Evolutionary conservation across 2,888 invertebrate species (phyloP), one percentile per base, ranked within the genome.

Genomic region (Cosmia pyralina): DNA sequence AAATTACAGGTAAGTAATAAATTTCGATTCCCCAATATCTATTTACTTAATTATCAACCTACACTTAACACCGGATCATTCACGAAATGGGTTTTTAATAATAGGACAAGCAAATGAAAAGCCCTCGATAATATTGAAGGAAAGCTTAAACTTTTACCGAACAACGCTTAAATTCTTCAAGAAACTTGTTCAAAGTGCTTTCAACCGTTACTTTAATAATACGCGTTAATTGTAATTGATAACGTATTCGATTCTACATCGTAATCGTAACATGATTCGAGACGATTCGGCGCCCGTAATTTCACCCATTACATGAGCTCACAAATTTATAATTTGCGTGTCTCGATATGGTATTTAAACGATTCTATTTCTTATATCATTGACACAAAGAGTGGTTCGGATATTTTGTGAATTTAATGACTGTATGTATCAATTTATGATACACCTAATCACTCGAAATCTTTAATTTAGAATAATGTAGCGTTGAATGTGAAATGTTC

Each of bases 221-320:
- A 91, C 90, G 88, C 90, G 90, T 92, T 93, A 92, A 94, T 93
- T 93, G 91, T 92, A 93, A 94, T 93, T 92, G 93, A 93, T 94
- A 92, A 89, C 90, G 89, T 92, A 92, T 92, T 92, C 92, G 90
- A 92, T 91, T 91, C 88, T 90, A 90, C 88, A 89, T 91, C 90
- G 90, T 92, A 93, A 93, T 93, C 92, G 93, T 92, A 94, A 93
- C 91, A 89, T 91, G 91, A 92, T 91, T 91, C 89, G 89, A 91
- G 89, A 88, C 90, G 90, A 94, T 94, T 94, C 92, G 92, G 90
- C 88, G 88, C 91, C 92, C 91, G 89, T 94, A 92, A 94, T 94
- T 93, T 92, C 91, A 92, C 89, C 92, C 90, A 94, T 94, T 93
- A 93, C 89, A 84, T 89, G 86, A 90, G 88, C 88, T 92, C 88